Base-by-base conservation (phyloP, 2,113 vertebrate genomes). In the Ammodytes dubius region DNA sequence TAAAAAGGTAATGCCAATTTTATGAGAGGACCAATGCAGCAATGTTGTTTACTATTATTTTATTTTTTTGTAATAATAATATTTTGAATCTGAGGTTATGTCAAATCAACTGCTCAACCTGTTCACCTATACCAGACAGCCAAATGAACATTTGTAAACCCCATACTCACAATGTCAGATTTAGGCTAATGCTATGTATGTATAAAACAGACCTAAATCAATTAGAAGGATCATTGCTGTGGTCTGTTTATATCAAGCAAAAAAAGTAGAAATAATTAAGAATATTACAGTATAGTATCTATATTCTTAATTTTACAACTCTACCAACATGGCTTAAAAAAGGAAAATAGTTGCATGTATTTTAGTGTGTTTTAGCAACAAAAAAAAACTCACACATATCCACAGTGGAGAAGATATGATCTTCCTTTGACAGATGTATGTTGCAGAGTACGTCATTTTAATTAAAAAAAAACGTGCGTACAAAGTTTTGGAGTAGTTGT, bases 401-500 rank as follows among this genome's bases (percentile, higher is more conserved):
- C 77, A 39, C 37, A 45, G 39, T 27, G 76, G 43, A 82, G 42
- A 56, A 13, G 1, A 63, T 19, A 45, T 39, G 47, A 2, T 37
- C 9, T 27, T 77, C 6, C 35, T 12, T 53, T 47, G 27, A 82
- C 15, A 39, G n/a, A 77, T 52, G 49, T 3, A 59, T 40, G 17
- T 63, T 70, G 47, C 58, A 64, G 19, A 63, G 35, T 53, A 60
- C 7, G 58, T 61, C 61, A 42, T 74, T 40, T 39, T 45, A 56
- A 35, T 10, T 27, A 27, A 14, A 40, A 53, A 52, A 39, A 61
- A 54, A 52, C n/a, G 50, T 75, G 6, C 53, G 53, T 14, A 14
- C 63, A 78, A 91, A 91, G 73, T 91, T 94, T 82, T 37, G 2
- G 45, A 82, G 71, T 86, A 78, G 70, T 90, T 91, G 74, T 79